Evolutionary conservation across 1,140 invertebrate species (phyloP).

Genomic region (Drosophila mojavensis): DNA sequence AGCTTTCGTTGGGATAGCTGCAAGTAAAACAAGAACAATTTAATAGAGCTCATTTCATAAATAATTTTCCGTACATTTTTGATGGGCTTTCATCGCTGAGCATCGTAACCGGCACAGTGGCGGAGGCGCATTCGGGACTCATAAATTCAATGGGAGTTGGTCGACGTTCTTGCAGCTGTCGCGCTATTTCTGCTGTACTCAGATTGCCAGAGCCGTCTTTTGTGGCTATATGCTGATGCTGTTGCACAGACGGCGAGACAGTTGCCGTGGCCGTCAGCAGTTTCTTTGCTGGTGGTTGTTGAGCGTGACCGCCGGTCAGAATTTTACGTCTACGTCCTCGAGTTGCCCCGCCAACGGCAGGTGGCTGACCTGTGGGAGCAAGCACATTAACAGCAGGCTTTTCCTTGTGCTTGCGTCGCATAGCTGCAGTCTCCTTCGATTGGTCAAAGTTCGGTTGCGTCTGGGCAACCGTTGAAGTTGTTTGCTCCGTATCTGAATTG

Average conservation of each 20-base stretch:
- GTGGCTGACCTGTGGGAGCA: conserved; percentile 8
- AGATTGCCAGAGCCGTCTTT: conserved; percentile 86
- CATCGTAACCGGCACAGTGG: conserved; percentile 95
- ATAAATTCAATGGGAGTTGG: conserved; percentile 92
- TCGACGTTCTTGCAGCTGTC: conserved; percentile 92
- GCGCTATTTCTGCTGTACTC: conserved; percentile 95
- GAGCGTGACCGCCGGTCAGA: conserved; percentile 25
- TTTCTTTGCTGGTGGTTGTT: conserved; percentile 26
- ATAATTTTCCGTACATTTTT: conserved; percentile 51
- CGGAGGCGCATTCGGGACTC: conserved; percentile 91
- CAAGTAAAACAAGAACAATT: neutral
- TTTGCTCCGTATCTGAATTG: conserved; percentile 85
- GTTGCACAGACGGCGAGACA: conserved; percentile 51
- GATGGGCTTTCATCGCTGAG: conserved; percentile 91
- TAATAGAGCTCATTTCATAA: too few species aligned
- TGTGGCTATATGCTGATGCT: conserved; percentile 41
- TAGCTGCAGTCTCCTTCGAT: conserved; percentile 17
- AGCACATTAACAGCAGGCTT: conserved; percentile 31
- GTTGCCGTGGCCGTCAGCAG: conserved; percentile 48
- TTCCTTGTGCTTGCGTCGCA: conserved; percentile 67
- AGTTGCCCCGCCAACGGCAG: conserved; percentile 49
- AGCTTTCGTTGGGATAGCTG: conserved; percentile 90
- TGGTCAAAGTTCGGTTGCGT: neutral
- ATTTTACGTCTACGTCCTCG: conserved; percentile 73
- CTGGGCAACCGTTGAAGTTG: conserved; percentile 19